Evolutionary conservation across 2,113 vertebrate species (phyloP), one percentile per base, ranked within the genome.

Genomic region (Bettongia penicillata): DNA sequence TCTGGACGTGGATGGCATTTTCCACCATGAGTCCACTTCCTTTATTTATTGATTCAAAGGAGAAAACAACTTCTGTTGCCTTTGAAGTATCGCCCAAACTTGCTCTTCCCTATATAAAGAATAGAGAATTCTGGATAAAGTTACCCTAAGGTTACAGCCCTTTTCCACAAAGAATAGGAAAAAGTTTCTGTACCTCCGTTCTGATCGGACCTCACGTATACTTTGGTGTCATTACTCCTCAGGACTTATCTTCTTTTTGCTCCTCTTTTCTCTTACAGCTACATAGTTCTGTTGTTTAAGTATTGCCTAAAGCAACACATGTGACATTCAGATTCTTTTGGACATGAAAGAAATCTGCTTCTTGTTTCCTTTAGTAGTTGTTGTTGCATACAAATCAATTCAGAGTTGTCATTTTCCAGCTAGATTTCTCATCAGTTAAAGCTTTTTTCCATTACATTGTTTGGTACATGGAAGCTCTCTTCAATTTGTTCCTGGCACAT

Each of bases 361-460:
- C 94, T 11, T 3, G 47, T 93, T 97, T 91, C 28, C 47, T 97
- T 95, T 92, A 94, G 53, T 93, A 93, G 47, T 51, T 68, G 19
- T 52, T 89, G 24, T 92, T 97, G 77, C 28, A 92, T 94, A 93
- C 55, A 91, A 90, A 90, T 91, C 16, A 96, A 68, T 89, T 96
- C 53, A 93, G 90, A 94, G 61, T 61, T 95, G 91, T 95, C 77
- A 95, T 94, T 97, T 97, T 95, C 93, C 23, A 96, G 77, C 47
- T 95, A 61, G 7, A 52, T 28, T 94, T 95, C 89, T 96, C 77
- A 93, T 90, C 68, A 95, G 31, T 93, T 52, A 89, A 94, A 51
- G 2, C 12, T 91, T 51, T 95, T 96, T 92, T 92, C 51, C 61
- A 19, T 84, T 11, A 14, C 49, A 37, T 53, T 28, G 95, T 95